Evolutionary conservation across 2,113 vertebrate genomes (phyloP), one percentile per base, ranked within the genome.

Genomic region (Chunga burmeisteri): DNA sequence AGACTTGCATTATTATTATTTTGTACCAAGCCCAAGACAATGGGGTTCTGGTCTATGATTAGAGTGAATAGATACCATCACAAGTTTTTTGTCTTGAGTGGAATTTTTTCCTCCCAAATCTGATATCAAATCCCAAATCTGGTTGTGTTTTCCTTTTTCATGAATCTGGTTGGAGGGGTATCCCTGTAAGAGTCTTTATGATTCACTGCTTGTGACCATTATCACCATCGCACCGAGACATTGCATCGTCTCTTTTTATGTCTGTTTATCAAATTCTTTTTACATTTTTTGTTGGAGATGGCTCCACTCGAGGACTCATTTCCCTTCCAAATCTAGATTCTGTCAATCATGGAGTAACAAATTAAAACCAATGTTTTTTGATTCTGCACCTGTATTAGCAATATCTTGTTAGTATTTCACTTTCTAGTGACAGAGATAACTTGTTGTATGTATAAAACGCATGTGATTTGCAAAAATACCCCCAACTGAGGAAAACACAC

Each of bases 1-100:
- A 30, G 34, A 19, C 10, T 29, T 65, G 7, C 3, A 0, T 5
- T 38, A 5, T 21, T 50, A 1, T 61, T 32, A 4, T 38, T 61
- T 49, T 68, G 13, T 32, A 8, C 13, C 36, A n/a, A 27, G 3
- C 4, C 23, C 59, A 42, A 4, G 20, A 25, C 44, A 29, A 7
- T 1, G 16, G 16, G 1, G 4, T 26, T 30, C 16, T n/a, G 15
- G 5, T 63, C 82, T 38, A 16, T 7, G 25, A 11, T 73, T 27
- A 74, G 3, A 8, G 9, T 25, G 6, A 34, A 16, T 5, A 68
- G 58, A 16, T 5, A 13, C 30, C 15, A 19, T 23, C 61, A 8
- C 16, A 11, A 17, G 11, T 7, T 2, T 38, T 70, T 59, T 44
- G 17, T 30, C 38, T 16, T 8, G 19, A 20, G n/a, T 30, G 26